Evolutionary conservation across 2,797 vertebrate species (phyloP).

Genomic region (Tauraco hartlaubi): DNA sequence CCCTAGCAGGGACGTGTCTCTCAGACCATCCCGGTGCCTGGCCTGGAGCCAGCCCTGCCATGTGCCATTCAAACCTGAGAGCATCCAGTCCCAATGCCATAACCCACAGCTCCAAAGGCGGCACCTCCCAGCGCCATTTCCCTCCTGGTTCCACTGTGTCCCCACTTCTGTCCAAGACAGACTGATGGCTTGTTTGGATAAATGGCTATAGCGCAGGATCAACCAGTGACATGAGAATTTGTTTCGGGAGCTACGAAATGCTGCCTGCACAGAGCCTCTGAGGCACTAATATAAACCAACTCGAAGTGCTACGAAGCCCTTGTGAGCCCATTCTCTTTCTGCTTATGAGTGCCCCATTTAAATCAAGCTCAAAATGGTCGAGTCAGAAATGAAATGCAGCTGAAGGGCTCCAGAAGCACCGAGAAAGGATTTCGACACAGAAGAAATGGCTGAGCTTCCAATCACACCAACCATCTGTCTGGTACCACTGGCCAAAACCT

Average conservation of each 20-base stretch:
- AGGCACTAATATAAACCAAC: background rate
- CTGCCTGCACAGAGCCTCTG: background rate
- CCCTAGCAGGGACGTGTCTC: background rate
- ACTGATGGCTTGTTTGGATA: background rate
- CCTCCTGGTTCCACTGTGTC: accelerated
- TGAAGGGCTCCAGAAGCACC: conserved; percentile 1
- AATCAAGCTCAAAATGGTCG: background rate
- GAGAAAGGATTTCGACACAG: conserved; percentile 6
- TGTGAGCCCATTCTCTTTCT: background rate
- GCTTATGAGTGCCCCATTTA: background rate
- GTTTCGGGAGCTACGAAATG: background rate
- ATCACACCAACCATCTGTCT: conserved; percentile 44
- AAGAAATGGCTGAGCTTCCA: conserved; percentile 39
- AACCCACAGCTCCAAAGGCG: accelerated
- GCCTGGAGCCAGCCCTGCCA: conserved; percentile 3
- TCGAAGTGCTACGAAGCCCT: accelerated
- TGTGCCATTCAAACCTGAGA: background rate
- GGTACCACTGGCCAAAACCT: conserved; percentile 25
- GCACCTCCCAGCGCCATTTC: accelerated
- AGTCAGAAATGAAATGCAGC: background rate
- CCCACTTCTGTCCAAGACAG: background rate
- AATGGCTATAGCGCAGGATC: background rate
- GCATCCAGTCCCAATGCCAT: background rate
- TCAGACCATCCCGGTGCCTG: background rate
- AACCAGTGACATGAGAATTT: background rate